Base-by-base conservation (phyloP, 2,113 vertebrate genomes). In the Scomber colias region DNA sequence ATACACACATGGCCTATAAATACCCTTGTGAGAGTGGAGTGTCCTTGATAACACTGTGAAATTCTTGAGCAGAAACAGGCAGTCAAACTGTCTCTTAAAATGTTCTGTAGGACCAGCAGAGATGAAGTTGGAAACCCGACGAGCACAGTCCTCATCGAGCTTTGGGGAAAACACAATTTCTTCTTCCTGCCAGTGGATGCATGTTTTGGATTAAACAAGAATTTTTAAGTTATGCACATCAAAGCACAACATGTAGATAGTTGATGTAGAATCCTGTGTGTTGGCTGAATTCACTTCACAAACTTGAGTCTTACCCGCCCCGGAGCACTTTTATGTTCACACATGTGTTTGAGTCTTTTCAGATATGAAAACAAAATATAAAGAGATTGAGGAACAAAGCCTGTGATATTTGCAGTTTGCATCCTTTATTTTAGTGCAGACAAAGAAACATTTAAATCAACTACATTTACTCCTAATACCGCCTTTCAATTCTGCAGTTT, bases 31-130 rank as follows among this genome's bases (percentile, higher is more conserved):
- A 85, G 77, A 65, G 21, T 30, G 8, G 59, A 63, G 75, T 68
- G 79, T 79, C 83, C 83, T 89, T 83, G 79, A 87, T 78, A 79
- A 82, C 55, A 46, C 63, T 17, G 35, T 40, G 75, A 80, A 80
- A 65, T 79, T 79, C 70, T 77, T 75, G 64, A 77, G 73, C 27
- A 65, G 82, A 69, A 83, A 76, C 62, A 77, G 48, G 64, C 75
- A 69, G 77, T 87, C 66, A 77, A 82, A 66, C 66, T 50, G 72
- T 83, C 79, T 15, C 49, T 73, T 68, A 79, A 81, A 86, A 71
- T 62, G 62, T 54, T 80, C 57, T 49, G 48, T 40, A 35, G 63
- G 35, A 71, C 68, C 61, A 16, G 61, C 51, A 62, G 70, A 81
- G 61, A 77, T 48, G 49, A 46, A 61, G 66, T 31, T 77, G 46